Percentiles rank a stretch among this genome's conserved stretches.
Conservation (phyloP, 2,113 vertebrate species). For the Pachyramphus minor region DNA sequence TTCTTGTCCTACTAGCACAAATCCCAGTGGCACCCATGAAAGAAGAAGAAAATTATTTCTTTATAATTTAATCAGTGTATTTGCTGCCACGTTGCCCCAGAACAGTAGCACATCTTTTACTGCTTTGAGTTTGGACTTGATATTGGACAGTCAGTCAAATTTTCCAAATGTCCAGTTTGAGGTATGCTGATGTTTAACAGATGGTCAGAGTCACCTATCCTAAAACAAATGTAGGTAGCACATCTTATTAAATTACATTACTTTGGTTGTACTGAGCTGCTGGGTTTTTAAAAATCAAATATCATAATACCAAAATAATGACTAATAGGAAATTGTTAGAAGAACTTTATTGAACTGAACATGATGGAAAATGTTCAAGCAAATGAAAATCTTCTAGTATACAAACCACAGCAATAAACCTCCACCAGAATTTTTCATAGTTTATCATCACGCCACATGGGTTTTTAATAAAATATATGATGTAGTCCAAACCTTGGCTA, state of each 20-base stretch:
- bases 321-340: background rate
- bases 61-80: background rate
- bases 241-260: background rate
- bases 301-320: background rate
- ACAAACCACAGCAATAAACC: background rate
- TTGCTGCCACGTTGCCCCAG: background rate
- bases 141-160: background rate
- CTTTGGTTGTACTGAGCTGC: background rate
- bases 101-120: background rate
- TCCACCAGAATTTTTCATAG: background rate
- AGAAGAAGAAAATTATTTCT: background rate
- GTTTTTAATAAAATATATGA: slow-evolving; percentile 19
- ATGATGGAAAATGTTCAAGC: background rate
- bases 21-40: background rate
- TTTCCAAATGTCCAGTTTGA: background rate
- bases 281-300: background rate
- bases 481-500: background rate
- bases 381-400: background rate
- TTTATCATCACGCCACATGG: background rate
- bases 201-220: background rate
- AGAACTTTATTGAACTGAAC: background rate
- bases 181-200: background rate
- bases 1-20: background rate
- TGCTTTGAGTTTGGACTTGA: background rate
- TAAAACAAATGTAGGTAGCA: background rate